These are phyloP conservation scores for Rhagologus leucostigma DNA, from an alignment of 2,113 vertebrate species.

Conservation along the genomic window DNA sequence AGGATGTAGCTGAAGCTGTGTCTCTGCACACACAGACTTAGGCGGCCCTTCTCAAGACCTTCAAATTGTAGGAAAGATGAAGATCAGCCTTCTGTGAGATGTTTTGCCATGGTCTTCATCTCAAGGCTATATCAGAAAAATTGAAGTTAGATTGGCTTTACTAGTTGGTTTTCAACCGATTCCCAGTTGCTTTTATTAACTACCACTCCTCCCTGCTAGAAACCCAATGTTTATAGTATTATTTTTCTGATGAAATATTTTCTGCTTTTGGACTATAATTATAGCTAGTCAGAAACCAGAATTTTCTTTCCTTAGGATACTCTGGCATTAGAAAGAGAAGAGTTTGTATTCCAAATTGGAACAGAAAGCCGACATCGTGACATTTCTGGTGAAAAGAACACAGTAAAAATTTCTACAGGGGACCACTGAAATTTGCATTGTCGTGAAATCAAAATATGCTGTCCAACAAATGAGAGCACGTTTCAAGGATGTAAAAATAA, in stretches of 20 bases:
- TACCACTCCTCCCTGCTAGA: not conserved
- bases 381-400: constrained; percentile 11
- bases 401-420: not conserved
- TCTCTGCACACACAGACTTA: not conserved
- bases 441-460: not conserved
- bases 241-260: constrained; percentile 41
- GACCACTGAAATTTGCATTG: constrained; percentile 25
- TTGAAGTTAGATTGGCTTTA: not conserved
- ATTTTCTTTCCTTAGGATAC: constrained; percentile 45
- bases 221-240: not conserved
- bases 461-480: not conserved
- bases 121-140: not conserved
- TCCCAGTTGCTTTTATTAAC: not conserved
- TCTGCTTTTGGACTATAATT: constrained; percentile 28
- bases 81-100: not conserved
- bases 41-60: not conserved
- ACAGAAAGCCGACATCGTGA: not conserved
- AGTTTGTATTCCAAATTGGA: not conserved
- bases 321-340: constrained; percentile 3
- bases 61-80: not conserved
- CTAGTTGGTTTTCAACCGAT: not conserved
- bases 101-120: not conserved
- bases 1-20: not conserved
- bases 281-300: constrained; percentile 14
- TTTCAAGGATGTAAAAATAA: constrained; percentile 1